A percentile compares a stretch with the other conserved stretches of the same genome.
Evolutionary conservation across 1,140 invertebrate genomes (phyloP).

Genomic region (Heliconius hewitsoni): DNA sequence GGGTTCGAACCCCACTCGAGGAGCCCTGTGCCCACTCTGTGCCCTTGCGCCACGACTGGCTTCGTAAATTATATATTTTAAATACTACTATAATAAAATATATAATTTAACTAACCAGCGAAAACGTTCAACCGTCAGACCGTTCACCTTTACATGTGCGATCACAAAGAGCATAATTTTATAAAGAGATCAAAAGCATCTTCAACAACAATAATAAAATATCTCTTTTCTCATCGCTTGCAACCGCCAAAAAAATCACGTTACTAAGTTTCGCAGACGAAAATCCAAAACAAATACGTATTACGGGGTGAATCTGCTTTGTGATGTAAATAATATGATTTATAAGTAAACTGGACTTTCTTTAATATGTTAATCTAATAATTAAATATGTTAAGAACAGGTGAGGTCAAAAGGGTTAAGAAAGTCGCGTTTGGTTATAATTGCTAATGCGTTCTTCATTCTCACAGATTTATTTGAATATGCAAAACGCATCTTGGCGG

Average conservation of each 20-base stretch:
- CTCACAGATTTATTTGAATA: constrained; percentile 40
- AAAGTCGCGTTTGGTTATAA: constrained; percentile 42
- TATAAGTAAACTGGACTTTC: constrained; percentile 47
- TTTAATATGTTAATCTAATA: constrained; percentile 42
- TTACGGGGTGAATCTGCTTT: constrained; percentile 26
- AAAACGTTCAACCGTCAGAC: not conserved
- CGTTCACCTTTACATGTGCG: not conserved
- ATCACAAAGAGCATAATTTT: not conserved
- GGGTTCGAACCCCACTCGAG: too few relatives aligned
- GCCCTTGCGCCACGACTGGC: too few relatives aligned
- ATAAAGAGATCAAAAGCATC: constrained; percentile 4
- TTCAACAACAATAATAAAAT: not conserved
- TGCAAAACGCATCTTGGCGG: not conserved
- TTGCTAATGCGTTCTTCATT: constrained; percentile 48
- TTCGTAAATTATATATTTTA: too few relatives aligned
- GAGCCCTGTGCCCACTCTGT: too few relatives aligned
- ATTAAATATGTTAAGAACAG: constrained; percentile 57
- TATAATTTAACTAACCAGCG: not conserved
- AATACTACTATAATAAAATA: too few relatives aligned
- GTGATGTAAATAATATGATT: constrained; percentile 32
- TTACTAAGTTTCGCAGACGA: constrained; percentile 27
- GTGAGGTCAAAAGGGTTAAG: constrained; percentile 64
- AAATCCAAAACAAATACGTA: constrained; percentile 20
- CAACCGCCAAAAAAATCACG: constrained; percentile 14
- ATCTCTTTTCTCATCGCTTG: constrained; percentile 11